Conservation (phyloP, 2,113 vertebrate species). For the Gambusia holbrooki region DNA sequence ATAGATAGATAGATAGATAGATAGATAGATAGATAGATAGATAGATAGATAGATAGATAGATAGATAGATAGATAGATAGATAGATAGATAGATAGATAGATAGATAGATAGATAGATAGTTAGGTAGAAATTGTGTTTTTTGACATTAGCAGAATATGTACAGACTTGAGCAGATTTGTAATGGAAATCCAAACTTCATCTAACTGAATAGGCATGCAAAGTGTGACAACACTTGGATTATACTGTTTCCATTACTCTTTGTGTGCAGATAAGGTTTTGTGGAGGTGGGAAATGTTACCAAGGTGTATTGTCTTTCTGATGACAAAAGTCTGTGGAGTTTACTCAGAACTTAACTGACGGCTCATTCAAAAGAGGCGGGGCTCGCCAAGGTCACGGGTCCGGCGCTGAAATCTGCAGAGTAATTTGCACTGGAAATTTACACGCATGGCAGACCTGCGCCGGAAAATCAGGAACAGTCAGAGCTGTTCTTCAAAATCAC, state of each 20-base stretch:
- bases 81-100: too few species aligned
- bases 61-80: too few species aligned
- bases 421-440: conserved; percentile 27
- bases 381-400: conserved; percentile 2
- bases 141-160: too few species aligned
- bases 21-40: too few species aligned
- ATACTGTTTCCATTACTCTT: background rate
- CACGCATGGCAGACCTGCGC: background rate
- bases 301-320: background rate
- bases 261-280: background rate
- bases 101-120: too few species aligned
- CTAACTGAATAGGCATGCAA: background rate
- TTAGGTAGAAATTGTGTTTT: too few species aligned
- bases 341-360: conserved; percentile 10
- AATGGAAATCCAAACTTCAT: background rate
- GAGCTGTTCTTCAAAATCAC: conserved; percentile 10
- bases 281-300: too few species aligned
- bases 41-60: too few species aligned
- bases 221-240: background rate
- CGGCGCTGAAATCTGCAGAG: conserved; percentile 7
- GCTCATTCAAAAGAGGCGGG: background rate
- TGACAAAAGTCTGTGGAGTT: background rate
- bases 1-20: too few species aligned
- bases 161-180: too few species aligned
- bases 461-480: conserved; percentile 38